Conservation (phyloP, 2,113 vertebrate genomes). For the Anser cygnoides region DNA sequence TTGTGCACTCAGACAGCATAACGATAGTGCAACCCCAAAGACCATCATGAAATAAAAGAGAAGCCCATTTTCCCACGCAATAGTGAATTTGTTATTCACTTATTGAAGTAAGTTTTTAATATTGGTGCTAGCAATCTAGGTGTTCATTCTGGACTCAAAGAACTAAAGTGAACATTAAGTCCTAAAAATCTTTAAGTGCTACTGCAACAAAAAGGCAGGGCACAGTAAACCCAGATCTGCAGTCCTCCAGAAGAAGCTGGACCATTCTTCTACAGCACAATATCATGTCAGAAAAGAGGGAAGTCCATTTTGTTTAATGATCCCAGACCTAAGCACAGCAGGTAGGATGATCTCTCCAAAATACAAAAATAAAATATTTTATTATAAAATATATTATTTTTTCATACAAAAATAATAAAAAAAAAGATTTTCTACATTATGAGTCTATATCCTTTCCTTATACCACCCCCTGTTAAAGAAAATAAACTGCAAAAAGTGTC, state of each 20-base stretch:
- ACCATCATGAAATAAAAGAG: neutral
- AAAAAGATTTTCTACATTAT: neutral
- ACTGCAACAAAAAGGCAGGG: neutral
- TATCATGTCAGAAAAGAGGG: neutral
- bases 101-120: neutral
- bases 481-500: neutral
- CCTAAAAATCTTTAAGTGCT: neutral
- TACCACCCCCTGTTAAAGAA: neutral
- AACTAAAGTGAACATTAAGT: neutral
- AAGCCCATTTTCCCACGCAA: neutral
- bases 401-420: neutral
- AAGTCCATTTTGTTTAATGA: neutral
- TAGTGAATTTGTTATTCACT: neutral
- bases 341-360: neutral
- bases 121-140: neutral
- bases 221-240: conserved; percentile 4
- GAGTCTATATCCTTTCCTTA: neutral
- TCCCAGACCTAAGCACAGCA: neutral
- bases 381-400: neutral
- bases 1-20: neutral
- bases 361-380: neutral
- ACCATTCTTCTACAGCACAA: neutral
- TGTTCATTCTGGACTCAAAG: neutral
- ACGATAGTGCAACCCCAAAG: neutral
- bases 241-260: neutral